Conservation (phyloP, 1,140 invertebrate genomes). For the Elymnias hypermnestra region DNA sequence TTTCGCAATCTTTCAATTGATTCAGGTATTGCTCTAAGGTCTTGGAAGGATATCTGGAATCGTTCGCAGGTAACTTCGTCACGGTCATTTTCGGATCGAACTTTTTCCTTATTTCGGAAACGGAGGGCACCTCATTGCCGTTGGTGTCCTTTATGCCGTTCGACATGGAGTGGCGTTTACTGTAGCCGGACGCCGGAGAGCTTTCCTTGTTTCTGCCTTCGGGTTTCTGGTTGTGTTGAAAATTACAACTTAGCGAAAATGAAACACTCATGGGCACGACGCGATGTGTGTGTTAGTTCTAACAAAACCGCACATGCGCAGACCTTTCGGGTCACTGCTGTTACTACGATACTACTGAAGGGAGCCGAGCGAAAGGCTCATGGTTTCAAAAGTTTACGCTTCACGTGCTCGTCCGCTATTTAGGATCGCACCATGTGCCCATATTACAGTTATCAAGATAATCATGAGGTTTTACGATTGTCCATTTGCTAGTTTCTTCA, state of each 20-base stretch:
- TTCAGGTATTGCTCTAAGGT: slow-evolving; percentile 63
- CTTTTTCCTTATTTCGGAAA: slow-evolving; percentile 75
- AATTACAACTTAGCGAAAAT: slow-evolving; percentile 46
- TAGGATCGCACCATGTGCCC: background rate
- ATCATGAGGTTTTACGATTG: too few relatives aligned
- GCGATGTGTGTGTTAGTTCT: slow-evolving; percentile 53
- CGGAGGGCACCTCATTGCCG: slow-evolving; percentile 75
- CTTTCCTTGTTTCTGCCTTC: slow-evolving; percentile 62
- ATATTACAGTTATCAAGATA: too few relatives aligned
- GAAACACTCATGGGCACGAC: slow-evolving; percentile 33
- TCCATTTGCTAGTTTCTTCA: too few relatives aligned
- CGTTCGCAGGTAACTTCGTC: slow-evolving; percentile 64
- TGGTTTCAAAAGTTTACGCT: slow-evolving; percentile 8
- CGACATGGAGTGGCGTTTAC: slow-evolving; percentile 50
- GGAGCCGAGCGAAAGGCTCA: slow-evolving; percentile 26
- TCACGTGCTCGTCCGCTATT: background rate
- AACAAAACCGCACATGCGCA: slow-evolving; percentile 37
- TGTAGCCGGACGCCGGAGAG: slow-evolving; percentile 51
- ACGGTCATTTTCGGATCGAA: slow-evolving; percentile 75
- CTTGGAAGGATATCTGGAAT: slow-evolving; percentile 42
- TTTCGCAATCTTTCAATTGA: slow-evolving; percentile 62
- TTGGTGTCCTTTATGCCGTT: slow-evolving; percentile 73
- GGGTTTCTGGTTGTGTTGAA: slow-evolving; percentile 62
- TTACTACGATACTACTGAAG: slow-evolving; percentile 34
- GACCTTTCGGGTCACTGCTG: slow-evolving; percentile 20